phyloP scores from a whole-genome alignment of 2,797 vertebrate species.

The Alcedo atthis region DNA sequence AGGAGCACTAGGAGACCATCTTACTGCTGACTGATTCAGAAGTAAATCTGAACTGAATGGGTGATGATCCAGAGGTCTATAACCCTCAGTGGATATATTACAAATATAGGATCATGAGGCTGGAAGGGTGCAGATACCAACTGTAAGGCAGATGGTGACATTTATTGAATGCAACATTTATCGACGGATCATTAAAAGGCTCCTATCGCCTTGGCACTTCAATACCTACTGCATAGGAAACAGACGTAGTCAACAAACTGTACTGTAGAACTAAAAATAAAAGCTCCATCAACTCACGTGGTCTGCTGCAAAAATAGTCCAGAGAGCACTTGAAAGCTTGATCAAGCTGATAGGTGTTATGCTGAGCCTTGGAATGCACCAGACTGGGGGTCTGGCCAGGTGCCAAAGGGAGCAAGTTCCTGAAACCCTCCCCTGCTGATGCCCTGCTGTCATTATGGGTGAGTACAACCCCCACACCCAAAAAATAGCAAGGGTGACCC shows the following conservation, averaged over 20 bases:
- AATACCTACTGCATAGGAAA: background rate
- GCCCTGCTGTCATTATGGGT: background rate
- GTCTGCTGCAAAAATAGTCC: background rate
- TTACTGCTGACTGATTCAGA: background rate
- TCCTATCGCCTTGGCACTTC: background rate
- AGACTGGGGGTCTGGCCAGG: background rate
- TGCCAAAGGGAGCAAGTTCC: background rate
- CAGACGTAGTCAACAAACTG: background rate
- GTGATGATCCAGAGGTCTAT: background rate
- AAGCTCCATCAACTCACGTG: background rate
- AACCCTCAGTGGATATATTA: background rate
- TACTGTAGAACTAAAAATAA: constrained; percentile 52
- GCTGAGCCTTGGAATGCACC: background rate
- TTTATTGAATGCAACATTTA: constrained; percentile 20
- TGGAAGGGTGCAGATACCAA: background rate
- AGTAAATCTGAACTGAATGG: background rate
- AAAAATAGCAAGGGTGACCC: background rate
- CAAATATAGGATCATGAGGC: background rate
- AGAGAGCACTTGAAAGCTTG: background rate
- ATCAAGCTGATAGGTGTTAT: background rate
- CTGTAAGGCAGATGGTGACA: background rate
- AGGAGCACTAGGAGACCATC: background rate
- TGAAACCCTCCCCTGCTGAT: background rate
- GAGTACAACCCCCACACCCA: background rate
- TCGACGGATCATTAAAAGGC: background rate